Percentiles rank a stretch among this genome's conserved stretches.
Evolutionary conservation across 2,888 invertebrate genomes (phyloP).

Genomic region (Biston stratarius): DNA sequence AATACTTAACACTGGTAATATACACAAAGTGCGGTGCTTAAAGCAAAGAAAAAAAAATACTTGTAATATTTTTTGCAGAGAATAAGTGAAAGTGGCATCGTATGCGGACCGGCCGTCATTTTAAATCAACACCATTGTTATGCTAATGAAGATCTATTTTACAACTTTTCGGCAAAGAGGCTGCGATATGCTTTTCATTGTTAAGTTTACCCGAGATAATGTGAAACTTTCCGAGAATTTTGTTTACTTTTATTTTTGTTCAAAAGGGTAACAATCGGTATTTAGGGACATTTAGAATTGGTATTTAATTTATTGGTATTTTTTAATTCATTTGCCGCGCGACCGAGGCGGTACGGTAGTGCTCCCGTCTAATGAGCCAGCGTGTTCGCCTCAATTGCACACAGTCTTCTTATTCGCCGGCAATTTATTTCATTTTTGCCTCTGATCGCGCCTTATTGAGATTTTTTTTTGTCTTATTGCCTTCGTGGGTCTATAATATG

Average conservation of each 20-base stretch:
- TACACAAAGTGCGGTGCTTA: too few species aligned
- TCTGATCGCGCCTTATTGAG: constrained; percentile 86
- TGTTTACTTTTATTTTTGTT: constrained; percentile 59
- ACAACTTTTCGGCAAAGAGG: constrained; percentile 78
- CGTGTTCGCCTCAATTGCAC: constrained; percentile 86
- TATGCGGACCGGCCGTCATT: constrained; percentile 67
- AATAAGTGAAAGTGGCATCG: constrained; percentile 80
- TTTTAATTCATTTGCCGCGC: constrained; percentile 48
- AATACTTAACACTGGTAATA: too few species aligned
- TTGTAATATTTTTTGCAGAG: constrained; percentile 54
- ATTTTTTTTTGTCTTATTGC: constrained; percentile 83
- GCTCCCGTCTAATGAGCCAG: constrained; percentile 81
- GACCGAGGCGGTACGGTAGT: constrained; percentile 52
- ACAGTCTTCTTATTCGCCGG: constrained; percentile 84
- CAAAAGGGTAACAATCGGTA: constrained; percentile 44
- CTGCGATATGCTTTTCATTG: constrained; percentile 63
- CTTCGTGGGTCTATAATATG: constrained; percentile 85
- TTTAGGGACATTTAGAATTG: constrained; percentile 46
- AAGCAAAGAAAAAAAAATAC: too few species aligned
- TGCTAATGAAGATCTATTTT: constrained; percentile 79
- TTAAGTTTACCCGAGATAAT: constrained; percentile 63
- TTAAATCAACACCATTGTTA: constrained; percentile 80
- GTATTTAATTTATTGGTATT: constrained; percentile 50
- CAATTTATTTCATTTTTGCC: constrained; percentile 87
- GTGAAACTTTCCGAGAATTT: constrained; percentile 73